These are phyloP conservation scores for Rhingia campestris DNA, from an alignment of 2,888 invertebrate species.

Conservation along the genomic window DNA sequence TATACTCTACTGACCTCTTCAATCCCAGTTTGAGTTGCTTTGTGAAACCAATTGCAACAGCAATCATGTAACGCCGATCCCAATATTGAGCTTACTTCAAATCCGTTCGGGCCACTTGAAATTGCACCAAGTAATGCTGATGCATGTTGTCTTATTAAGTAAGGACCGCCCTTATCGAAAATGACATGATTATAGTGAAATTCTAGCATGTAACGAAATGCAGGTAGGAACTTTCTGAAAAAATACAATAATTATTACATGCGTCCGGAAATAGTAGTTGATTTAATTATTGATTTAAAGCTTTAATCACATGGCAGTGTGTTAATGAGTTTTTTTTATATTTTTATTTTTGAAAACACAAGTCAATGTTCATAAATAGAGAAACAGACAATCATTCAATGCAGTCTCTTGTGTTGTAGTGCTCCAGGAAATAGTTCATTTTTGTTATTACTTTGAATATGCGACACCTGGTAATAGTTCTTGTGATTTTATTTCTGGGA, in stretches of 20 bases:
- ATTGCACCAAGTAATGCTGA: conserved; percentile 80
- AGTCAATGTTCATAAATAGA: conserved; percentile 49
- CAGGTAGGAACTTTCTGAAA: conserved; percentile 80
- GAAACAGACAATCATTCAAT: conserved; percentile 11
- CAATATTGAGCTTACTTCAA: conserved; percentile 78
- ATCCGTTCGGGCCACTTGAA: conserved; percentile 77
- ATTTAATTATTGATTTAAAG: no score
- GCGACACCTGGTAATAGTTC: conserved; percentile 29
- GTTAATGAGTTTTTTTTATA: conserved; percentile 25
- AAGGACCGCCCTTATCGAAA: conserved; percentile 80
- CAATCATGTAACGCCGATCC: conserved; percentile 79
- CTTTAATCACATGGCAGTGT: conserved; percentile 8
- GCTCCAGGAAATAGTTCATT: not conserved
- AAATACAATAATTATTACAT: conserved; percentile 54
- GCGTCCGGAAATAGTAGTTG: conserved; percentile 31
- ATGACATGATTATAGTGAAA: conserved; percentile 82
- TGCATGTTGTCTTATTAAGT: conserved; percentile 82
- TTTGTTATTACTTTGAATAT: conserved; percentile 21
- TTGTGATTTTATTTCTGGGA: conserved; percentile 22
- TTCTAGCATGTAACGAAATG: conserved; percentile 81
- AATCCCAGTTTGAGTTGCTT: conserved; percentile 77
- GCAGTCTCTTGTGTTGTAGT: conserved; percentile 25
- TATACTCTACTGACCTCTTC: conserved; percentile 77
- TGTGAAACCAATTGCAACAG: conserved; percentile 81
- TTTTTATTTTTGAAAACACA: not conserved